Conservation (phyloP, 2,888 invertebrate species). For the Alentia gelatinosa region DNA sequence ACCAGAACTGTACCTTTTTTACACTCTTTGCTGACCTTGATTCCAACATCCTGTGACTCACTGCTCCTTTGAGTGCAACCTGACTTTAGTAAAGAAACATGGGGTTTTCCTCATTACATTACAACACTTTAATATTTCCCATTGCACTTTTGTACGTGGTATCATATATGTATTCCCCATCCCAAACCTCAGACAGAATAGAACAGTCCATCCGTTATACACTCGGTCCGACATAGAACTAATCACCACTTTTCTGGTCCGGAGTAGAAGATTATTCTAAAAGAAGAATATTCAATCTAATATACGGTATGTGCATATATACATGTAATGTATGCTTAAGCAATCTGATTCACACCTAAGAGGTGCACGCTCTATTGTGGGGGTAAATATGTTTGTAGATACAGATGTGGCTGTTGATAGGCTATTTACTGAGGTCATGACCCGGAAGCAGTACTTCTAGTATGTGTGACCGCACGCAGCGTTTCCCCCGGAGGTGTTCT, state of each 20-base stretch:
- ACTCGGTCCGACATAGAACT: too few relatives aligned
- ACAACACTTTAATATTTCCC: not conserved
- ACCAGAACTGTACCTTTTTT: not conserved
- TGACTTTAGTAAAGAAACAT: not conserved
- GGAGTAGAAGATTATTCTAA: too few relatives aligned
- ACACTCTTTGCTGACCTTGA: not conserved
- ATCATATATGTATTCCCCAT: too few relatives aligned
- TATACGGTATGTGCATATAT: too few relatives aligned
- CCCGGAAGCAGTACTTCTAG: not conserved
- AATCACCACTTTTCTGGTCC: too few relatives aligned
- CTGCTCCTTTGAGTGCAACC: not conserved
- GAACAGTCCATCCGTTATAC: too few relatives aligned
- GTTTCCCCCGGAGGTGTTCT: too few relatives aligned
- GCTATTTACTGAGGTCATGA: not conserved
- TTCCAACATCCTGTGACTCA: not conserved
- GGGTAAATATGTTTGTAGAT: not conserved
- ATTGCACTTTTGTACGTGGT: too few relatives aligned
- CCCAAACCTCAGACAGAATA: too few relatives aligned
- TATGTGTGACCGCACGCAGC: too few relatives aligned
- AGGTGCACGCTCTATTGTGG: not conserved
- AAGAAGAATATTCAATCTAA: too few relatives aligned
- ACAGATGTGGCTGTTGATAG: not conserved
- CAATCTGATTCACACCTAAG: not conserved
- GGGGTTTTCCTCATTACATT: not conserved
- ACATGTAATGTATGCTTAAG: too few relatives aligned